Evolutionary conservation across 2,797 vertebrate genomes (phyloP).

Genomic region (Pterois miles): DNA sequence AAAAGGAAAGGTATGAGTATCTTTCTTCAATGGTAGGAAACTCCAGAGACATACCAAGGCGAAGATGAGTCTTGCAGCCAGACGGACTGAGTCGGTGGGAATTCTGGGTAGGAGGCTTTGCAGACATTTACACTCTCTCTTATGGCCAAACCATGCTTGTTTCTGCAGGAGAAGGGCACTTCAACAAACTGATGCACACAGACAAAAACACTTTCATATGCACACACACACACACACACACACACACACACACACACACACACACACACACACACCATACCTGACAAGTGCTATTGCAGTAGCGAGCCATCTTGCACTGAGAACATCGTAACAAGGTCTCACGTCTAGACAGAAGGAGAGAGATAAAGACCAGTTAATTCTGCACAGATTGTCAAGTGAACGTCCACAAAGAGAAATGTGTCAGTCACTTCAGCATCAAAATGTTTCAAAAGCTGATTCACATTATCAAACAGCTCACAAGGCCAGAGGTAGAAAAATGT

Average conservation of each 20-base stretch:
- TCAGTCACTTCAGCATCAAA: neutral
- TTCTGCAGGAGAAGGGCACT: slow-evolving; percentile 79
- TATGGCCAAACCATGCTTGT: slow-evolving; percentile 90
- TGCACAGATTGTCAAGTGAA: neutral
- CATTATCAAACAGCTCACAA: neutral
- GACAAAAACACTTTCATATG: neutral
- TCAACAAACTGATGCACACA: slow-evolving; percentile 27
- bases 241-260: neutral
- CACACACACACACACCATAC: slow-evolving; percentile 72
- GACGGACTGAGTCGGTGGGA: slow-evolving; percentile 92
- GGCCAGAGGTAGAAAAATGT: neutral
- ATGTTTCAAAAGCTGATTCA: slow-evolving; percentile 11
- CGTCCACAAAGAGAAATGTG: neutral
- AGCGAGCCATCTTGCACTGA: slow-evolving; percentile 91
- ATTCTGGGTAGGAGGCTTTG: slow-evolving; percentile 84
- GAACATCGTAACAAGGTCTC: slow-evolving; percentile 90
- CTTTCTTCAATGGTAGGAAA: slow-evolving; percentile 2
- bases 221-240: neutral
- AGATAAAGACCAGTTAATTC: slow-evolving; percentile 21
- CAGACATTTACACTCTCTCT: slow-evolving; percentile 91
- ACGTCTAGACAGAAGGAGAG: slow-evolving; percentile 77
- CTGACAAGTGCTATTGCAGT: slow-evolving; percentile 92
- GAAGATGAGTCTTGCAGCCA: slow-evolving; percentile 90
- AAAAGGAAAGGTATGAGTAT: neutral
- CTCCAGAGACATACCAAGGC: slow-evolving; percentile 84